Base-by-base conservation (phyloP, 2,113 vertebrate genomes). In the Oceanodroma tethys region DNA sequence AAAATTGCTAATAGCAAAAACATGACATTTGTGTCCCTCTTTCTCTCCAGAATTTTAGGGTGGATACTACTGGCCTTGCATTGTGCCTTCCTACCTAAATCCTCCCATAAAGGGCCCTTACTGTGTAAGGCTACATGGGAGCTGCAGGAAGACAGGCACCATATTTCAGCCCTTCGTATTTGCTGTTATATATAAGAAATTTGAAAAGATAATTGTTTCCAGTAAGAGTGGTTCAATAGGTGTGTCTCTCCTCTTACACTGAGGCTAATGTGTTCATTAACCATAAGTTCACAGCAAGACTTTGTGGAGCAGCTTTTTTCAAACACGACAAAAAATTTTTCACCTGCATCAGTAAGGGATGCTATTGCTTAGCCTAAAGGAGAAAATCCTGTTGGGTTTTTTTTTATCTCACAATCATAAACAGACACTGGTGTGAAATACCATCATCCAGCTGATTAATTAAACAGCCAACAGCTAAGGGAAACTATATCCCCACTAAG, bases 331-430 rank as follows among this genome's bases (percentile, higher is more conserved):
- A 36, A 73, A 30, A 40, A 50, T 22, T 58, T n/a, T 92, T 90
- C 72, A 87, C 70, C 73, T 92, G 53, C 40, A 59, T 45, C 7
- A 30, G 55, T 47, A 29, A 60, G 9, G 29, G 90, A 91, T 86
- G 81, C 7, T n/a, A 63, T 43, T 93, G 48, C 36, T 95, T 56
- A 62, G 29, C 27, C 16, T 91, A 71, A 55, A 92, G 59, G 38
- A 95, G 42, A 93, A 78, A 74, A 80, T 72, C 18, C 38, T 55
- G 4, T 10, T 42, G 10, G 10, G 18, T 55, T 90, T 68, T 73
- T 76, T 63, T 74, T 53, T 89, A 84, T 92, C 82, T 93, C 81
- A 60, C 56, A 94, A 40, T 82, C 91, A 86, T 60, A 95, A 76
- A 88, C 48, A 94, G 75, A 42, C 19, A 10, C 16, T 86, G 73